Evolutionary conservation across 1,140 invertebrate species (phyloP), one percentile per base, ranked within the genome.

Genomic region (Drosophila lacertosa): DNA sequence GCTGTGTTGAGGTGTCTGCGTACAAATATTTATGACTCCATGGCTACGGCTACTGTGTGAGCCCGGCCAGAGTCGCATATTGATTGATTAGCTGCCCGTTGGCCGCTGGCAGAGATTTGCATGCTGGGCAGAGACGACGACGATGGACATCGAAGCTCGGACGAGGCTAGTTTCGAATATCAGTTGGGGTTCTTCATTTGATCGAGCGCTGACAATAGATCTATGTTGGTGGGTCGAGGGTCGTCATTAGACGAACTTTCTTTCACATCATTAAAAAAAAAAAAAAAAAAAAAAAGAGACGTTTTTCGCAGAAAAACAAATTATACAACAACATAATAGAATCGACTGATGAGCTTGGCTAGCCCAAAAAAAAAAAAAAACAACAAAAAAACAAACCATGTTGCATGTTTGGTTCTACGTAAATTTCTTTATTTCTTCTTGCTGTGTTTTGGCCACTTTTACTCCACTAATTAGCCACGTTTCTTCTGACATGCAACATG

Each of bases 201-300:
- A 74, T 74, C 48, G 45, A 59, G 60, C 67, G 39, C 47, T 58
- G 66, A 69, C 66, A 69, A 69, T 48, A 48, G 59, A 64, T 54
- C 18, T 48, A 32, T 29, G 16, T 9, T 11, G 39, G 48, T 40
- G 26, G 39, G 39, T 24, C 18, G 42, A n/a, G n/a, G 40, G 59
- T 33, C 26, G 26, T 75, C 73, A 75, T 75, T 75, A 75, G 72
- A 74, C 24, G 26, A 70, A 62, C 63, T 73, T 72, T 72, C 73
- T 76, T 76, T 76, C 68, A 73, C 69, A 76, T 76, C 73, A 76
- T 76, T 76, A 76, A 72, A 76, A 59, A 37, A 16, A n/a, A 59
- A 22, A 26, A 40, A 64, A 59, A 51, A 29, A 50, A 48, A 47
- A 42, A 16, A 32, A n/a, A n/a, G n/a, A n/a, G n/a, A n/a, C n/a